Conservation (phyloP, 1,140 invertebrate species). For the Drosophila nikananu region DNA sequence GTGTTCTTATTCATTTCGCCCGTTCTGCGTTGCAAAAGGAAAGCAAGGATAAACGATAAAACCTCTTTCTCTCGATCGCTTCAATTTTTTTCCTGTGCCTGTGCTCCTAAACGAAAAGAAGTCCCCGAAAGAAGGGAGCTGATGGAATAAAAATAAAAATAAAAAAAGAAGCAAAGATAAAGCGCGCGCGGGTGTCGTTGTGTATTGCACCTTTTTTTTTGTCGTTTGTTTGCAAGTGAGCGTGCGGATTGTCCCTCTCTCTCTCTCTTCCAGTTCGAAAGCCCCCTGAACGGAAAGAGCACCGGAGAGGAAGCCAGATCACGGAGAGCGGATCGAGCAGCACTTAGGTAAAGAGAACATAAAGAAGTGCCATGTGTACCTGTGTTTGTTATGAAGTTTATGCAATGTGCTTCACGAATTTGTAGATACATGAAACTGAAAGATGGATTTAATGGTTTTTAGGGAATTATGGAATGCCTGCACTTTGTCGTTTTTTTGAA, state of each 20-base stretch:
- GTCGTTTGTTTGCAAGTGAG: slow-evolving; percentile 29
- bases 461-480: neutral
- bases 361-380: neutral
- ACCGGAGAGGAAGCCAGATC: slow-evolving; percentile 3
- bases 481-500: neutral
- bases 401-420: neutral
- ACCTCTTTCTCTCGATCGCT: slow-evolving; percentile 9
- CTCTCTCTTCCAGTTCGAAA: slow-evolving; percentile 4
- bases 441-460: too few species aligned
- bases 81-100: slow-evolving; percentile 15
- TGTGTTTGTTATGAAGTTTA: neutral
- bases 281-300: neutral
- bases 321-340: slow-evolving; percentile 9
- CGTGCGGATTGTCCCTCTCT: slow-evolving; percentile 14
- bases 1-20: neutral
- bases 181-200: slow-evolving; percentile 16
- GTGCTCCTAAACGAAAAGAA: slow-evolving; percentile 4
- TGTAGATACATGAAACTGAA: too few species aligned
- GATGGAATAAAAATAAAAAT: slow-evolving; percentile 12
- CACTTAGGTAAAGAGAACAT: slow-evolving; percentile 18
- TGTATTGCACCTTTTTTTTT: slow-evolving; percentile 24
- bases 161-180: slow-evolving; percentile 19
- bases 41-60: slow-evolving; percentile 13
- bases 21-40: slow-evolving; percentile 3
- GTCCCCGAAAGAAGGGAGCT: slow-evolving; percentile 12